Evolutionary conservation across 2,888 invertebrate species (phyloP).

Genomic region (Hedya salicella): DNA sequence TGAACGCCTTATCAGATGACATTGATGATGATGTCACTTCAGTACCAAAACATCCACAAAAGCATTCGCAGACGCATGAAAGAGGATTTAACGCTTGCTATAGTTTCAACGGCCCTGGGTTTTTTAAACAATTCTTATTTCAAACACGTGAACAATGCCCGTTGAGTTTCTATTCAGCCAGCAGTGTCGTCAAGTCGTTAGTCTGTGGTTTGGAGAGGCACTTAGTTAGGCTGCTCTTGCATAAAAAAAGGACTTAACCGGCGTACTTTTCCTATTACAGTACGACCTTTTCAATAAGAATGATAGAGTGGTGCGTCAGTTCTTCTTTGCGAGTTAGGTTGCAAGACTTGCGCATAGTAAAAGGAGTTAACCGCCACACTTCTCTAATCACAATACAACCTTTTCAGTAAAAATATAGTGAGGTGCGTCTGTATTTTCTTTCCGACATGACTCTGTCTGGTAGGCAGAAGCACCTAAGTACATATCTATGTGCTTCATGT

Average conservation of each 20-base stretch:
- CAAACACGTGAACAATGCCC: background rate
- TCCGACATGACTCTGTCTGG: background rate
- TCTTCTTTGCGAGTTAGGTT: background rate
- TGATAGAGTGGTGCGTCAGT: conserved; percentile 4
- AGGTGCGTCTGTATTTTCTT: conserved; percentile 15
- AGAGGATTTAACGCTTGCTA: conserved; percentile 21
- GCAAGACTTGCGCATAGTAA: background rate
- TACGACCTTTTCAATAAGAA: background rate
- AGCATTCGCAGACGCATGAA: conserved; percentile 5
- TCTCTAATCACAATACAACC: too few relatives aligned
- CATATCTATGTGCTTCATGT: too few relatives aligned
- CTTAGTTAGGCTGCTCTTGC: conserved; percentile 1
- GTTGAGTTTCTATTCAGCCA: conserved; percentile 20
- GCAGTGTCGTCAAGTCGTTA: conserved; percentile 18
- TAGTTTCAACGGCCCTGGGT: conserved; percentile 24
- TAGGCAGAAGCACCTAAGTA: too few relatives aligned
- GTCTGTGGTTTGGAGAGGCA: conserved; percentile 10
- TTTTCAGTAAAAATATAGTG: background rate
- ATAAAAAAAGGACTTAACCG: background rate
- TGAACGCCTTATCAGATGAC: conserved; percentile 1
- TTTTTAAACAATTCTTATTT: conserved; percentile 21
- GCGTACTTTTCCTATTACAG: background rate
- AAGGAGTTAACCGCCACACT: background rate
- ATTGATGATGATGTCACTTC: conserved; percentile 18
- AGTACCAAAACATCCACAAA: conserved; percentile 2